Percentiles rank a stretch among this genome's conserved stretches.
These are phyloP conservation scores for Osmoderma eremita DNA, from an alignment of 2,888 invertebrate species.

Conservation along the genomic window DNA sequence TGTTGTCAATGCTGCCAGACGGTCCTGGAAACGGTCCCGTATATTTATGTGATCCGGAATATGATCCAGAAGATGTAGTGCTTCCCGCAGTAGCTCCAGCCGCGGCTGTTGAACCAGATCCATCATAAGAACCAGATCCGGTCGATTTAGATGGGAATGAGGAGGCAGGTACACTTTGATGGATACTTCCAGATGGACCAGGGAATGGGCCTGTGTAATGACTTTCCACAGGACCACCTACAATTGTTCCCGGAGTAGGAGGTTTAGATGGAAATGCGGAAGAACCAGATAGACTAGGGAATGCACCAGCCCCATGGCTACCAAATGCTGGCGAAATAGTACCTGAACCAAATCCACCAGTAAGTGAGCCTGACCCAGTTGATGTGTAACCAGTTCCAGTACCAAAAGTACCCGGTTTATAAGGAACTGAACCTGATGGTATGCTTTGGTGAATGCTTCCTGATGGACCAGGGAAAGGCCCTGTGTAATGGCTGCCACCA, in stretches of 20 bases:
- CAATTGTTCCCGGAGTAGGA: background rate
- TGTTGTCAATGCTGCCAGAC: constrained; percentile 44
- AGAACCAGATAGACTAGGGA: constrained; percentile 10
- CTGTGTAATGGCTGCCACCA: constrained; percentile 40
- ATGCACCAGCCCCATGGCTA: background rate
- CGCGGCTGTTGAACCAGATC: background rate
- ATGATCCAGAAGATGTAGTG: constrained; percentile 8
- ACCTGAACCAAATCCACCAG: background rate
- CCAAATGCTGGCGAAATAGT: background rate
- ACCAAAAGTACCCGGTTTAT: too few relatives aligned
- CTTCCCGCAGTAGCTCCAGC: constrained; percentile 12
- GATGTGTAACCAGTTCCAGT: background rate
- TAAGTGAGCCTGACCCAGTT: background rate
- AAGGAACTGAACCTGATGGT: too few relatives aligned
- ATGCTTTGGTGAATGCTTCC: constrained; percentile 43
- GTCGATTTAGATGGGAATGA: background rate
- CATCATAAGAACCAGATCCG: constrained; percentile 11
- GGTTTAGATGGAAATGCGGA: background rate
- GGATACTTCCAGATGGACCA: constrained; percentile 11
- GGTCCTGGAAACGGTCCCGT: constrained; percentile 45
- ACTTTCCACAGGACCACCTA: background rate
- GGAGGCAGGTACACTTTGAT: background rate
- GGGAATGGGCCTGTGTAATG: constrained; percentile 21
- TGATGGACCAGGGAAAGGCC: constrained; percentile 44
- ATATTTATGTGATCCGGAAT: constrained; percentile 31